Percentiles rank a stretch among this genome's conserved stretches.
These are phyloP conservation scores for Cinclus cinclus DNA, from an alignment of 2,113 vertebrate species.

Conservation along the genomic window DNA sequence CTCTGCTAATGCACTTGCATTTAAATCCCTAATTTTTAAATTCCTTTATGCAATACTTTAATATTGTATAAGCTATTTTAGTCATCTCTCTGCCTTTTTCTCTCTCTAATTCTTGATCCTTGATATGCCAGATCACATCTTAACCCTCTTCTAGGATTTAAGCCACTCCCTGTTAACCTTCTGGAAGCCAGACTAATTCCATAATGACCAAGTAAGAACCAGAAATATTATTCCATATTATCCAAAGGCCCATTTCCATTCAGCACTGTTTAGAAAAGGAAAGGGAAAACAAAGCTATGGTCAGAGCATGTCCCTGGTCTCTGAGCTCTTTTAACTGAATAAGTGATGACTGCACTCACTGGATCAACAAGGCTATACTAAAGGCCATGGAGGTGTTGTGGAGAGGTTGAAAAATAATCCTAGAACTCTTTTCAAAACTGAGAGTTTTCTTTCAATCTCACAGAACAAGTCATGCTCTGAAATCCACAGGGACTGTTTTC, in stretches of 20 bases:
- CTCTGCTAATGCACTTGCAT: neutral
- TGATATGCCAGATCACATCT: neutral
- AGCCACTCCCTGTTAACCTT: neutral
- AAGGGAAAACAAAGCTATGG: accelerated
- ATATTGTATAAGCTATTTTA: neutral
- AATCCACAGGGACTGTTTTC: neutral
- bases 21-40: neutral
- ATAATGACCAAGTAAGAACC: neutral
- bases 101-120: neutral
- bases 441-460: neutral
- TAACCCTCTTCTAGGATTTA: neutral
- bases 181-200: neutral
- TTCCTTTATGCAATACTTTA: neutral
- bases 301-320: neutral
- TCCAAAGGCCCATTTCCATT: neutral
- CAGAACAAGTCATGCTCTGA: neutral
- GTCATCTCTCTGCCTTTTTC: neutral
- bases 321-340: neutral
- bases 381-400: neutral
- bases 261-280: neutral
- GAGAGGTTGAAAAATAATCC: neutral
- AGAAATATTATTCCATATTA: neutral
- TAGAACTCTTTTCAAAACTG: neutral
- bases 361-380: neutral
- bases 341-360: neutral